Evolutionary conservation across 2,113 vertebrate species (phyloP).

Genomic region (Chloebia gouldiae): DNA sequence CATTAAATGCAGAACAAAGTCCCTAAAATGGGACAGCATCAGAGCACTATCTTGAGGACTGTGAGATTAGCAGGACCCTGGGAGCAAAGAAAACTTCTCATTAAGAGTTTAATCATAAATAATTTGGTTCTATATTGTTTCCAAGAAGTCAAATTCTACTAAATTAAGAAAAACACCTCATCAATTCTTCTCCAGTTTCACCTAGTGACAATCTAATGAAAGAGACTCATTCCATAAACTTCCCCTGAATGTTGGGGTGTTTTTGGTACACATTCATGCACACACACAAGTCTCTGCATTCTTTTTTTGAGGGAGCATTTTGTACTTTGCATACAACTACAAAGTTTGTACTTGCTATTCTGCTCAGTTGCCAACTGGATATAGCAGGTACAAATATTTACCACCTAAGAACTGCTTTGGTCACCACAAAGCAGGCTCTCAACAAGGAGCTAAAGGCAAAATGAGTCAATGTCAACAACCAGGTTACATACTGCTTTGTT

Average conservation of each 20-base stretch:
- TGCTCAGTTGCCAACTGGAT: not conserved
- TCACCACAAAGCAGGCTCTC: not conserved
- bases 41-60: not conserved
- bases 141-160: not conserved
- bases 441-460: not conserved
- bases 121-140: not conserved
- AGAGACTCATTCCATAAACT: not conserved
- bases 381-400: not conserved
- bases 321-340: not conserved
- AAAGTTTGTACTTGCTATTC: not conserved
- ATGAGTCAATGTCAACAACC: not conserved
- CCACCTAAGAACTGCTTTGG: not conserved
- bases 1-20: not conserved
- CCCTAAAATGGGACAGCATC: not conserved
- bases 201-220: not conserved
- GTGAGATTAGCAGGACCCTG: not conserved
- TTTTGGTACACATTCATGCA: not conserved
- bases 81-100: not conserved
- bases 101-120: not conserved
- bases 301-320: not conserved
- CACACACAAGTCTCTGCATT: not conserved
- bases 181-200: not conserved
- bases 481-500: not conserved
- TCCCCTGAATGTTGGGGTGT: fast-evolving
- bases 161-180: not conserved